Evolutionary conservation across 1,140 invertebrate genomes (phyloP), one percentile per base, ranked within the genome.

Genomic region (Sinonovacula constricta): DNA sequence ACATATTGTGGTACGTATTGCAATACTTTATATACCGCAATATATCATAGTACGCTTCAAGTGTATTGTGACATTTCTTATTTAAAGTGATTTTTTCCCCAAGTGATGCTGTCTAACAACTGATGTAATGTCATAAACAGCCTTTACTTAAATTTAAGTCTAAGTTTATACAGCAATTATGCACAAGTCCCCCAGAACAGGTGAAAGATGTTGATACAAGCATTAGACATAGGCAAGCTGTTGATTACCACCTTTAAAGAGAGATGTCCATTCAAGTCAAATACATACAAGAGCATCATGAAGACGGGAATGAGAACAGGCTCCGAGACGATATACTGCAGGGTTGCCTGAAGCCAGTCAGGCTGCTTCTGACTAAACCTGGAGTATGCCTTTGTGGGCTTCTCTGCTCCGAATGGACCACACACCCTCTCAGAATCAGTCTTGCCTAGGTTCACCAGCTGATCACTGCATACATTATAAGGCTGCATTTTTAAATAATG

Each of bases 351-450:
- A 12, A 81, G n/a, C 60, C 34, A 39, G 3, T 66, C 10, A 12
- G 62, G 28, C 12, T 69, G 63, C 26, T 81, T 24, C 10, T 12
- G 4, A 18, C 66, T 49, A 57, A 82, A 82, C 18, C 63, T 75
- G 7, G 68, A 78, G 45, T 81, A 84, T 14, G 79, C 62, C 18
- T 53, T 66, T n/a, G 81, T 84, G 5, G 83, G 83, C 53, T 81
- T 82, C 26, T 71, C 67, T 15, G 53, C 31, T 26, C 77, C 74
- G 57, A 82, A 84, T 28, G 83, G 83, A 18, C 83, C 83, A 77
- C 83, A 84, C 30, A 18, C 65, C 14, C 39, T 15, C 0, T 24
- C 54, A 5, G 33, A 0, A 10, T 66, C 33, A 3, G 70, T 76
- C 1, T 76, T 63, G 14, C 83, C 83, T 18, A 84, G 56, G 12